Evolutionary conservation across 1,140 invertebrate species (phyloP).

Genomic region (Zaprionus nigranus): DNA sequence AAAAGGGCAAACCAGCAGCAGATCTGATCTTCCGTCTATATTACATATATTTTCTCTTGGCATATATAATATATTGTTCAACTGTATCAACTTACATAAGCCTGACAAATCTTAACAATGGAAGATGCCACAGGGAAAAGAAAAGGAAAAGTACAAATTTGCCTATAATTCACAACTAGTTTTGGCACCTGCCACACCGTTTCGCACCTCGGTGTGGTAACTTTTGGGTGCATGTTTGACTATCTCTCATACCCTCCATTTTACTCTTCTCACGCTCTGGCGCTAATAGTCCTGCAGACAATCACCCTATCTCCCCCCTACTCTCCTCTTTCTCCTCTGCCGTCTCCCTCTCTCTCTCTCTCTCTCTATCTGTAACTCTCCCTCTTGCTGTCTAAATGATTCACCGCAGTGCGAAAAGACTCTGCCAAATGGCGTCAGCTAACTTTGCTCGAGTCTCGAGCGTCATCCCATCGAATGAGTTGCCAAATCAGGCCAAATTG

Average conservation of each 20-base stretch:
- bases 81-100: not conserved
- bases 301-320: not conserved
- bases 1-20: too few species aligned
- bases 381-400: not conserved
- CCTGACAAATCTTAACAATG: not conserved
- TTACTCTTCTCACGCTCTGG: not conserved
- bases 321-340: not conserved
- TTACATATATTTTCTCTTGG: too few species aligned
- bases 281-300: not conserved
- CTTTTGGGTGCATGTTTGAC: not conserved
- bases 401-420: conserved; percentile 2
- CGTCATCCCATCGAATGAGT: conserved; percentile 12
- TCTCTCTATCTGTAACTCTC: not conserved
- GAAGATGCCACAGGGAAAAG: not conserved
- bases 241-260: not conserved
- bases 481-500: conserved; percentile 33
- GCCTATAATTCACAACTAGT: not conserved
- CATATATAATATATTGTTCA: not conserved
- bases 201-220: not conserved
- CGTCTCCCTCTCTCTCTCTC: not conserved
- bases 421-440: conserved; percentile 34
- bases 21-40: too few species aligned
- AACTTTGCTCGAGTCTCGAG: not conserved
- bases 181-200: not conserved
- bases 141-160: conserved; percentile 1